Evolutionary conservation across 2,888 invertebrate genomes (phyloP).

Genomic region (Agonopterix alstromeriana): DNA sequence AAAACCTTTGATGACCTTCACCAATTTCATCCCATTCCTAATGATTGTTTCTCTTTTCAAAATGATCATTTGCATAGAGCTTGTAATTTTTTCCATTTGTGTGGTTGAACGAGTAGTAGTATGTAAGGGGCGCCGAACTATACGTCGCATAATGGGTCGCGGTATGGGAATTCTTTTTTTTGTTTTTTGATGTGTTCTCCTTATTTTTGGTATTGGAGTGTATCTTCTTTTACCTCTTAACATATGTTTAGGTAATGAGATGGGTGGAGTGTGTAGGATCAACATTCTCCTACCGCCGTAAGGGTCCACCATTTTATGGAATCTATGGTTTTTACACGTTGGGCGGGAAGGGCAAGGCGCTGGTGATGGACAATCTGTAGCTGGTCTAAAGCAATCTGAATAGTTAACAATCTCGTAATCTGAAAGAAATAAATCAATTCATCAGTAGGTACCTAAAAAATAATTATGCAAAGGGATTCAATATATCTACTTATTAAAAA

Average conservation of each 20-base stretch:
- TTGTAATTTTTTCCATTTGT: slow-evolving; percentile 4
- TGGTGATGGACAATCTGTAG: slow-evolving; percentile 17
- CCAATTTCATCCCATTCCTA: slow-evolving; percentile 27
- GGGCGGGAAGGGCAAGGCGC: slow-evolving; percentile 22
- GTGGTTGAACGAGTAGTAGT: slow-evolving; percentile 3
- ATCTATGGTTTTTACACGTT: slow-evolving; percentile 20
- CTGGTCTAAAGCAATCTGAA: slow-evolving; percentile 29
- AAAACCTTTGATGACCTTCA: slow-evolving; percentile 32
- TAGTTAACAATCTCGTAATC: slow-evolving; percentile 34
- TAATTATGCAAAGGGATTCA: too few species aligned
- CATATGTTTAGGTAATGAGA: slow-evolving; percentile 22
- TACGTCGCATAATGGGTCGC: not conserved
- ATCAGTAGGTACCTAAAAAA: too few species aligned
- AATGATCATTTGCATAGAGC: slow-evolving; percentile 16
- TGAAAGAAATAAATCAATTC: slow-evolving; percentile 19
- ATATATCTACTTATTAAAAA: too few species aligned
- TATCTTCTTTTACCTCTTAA: slow-evolving; percentile 26
- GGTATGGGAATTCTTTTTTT: not conserved
- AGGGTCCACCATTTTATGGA: slow-evolving; percentile 24
- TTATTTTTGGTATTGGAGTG: slow-evolving; percentile 17
- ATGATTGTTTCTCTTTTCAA: slow-evolving; percentile 24
- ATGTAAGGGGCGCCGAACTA: not conserved
- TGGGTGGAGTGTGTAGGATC: slow-evolving; percentile 5
- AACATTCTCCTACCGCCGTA: slow-evolving; percentile 19
- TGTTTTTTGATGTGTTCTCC: not conserved